These are phyloP conservation scores for Halcyon badia DNA, from an alignment of 2,797 vertebrate genomes.

Conservation along the genomic window DNA sequence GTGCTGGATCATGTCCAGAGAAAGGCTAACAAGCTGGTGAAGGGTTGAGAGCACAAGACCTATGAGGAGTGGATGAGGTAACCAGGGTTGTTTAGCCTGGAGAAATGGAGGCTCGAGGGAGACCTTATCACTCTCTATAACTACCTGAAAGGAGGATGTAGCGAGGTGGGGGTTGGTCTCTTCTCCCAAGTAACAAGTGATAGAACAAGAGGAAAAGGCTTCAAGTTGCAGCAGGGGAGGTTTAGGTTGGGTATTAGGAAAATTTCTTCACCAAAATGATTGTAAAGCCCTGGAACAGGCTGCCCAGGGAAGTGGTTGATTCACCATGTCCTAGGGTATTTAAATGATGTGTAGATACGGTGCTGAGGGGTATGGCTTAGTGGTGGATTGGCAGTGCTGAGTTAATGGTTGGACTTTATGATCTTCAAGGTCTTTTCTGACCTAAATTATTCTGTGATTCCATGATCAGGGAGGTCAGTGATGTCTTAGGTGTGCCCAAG, in stretches of 20 bases:
- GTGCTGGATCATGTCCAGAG: neutral
- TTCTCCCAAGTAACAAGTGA: neutral
- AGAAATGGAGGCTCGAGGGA: neutral
- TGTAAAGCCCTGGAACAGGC: neutral
- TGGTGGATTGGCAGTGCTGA: neutral
- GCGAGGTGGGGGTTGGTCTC: neutral
- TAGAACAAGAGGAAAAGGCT: neutral
- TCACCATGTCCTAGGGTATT: neutral
- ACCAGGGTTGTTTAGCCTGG: neutral
- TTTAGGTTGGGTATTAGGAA: neutral
- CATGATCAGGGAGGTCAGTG: neutral
- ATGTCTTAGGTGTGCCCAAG: neutral
- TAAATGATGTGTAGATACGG: neutral
- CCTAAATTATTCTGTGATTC: neutral
- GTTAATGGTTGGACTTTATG: rapidly evolving
- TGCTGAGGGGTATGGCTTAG: neutral
- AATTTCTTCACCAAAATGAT: neutral
- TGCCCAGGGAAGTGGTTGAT: neutral
- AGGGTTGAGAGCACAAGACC: neutral
- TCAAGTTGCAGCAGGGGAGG: too few species aligned
- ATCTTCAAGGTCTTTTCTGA: neutral
- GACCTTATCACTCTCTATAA: neutral
- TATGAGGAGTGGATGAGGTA: neutral
- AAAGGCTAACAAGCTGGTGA: neutral
- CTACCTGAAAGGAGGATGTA: neutral